A percentile compares a stretch with the other conserved stretches of the same genome.
Evolutionary conservation across 2,888 invertebrate species (phyloP).

Genomic region (Hemicrepidius hirtus): DNA sequence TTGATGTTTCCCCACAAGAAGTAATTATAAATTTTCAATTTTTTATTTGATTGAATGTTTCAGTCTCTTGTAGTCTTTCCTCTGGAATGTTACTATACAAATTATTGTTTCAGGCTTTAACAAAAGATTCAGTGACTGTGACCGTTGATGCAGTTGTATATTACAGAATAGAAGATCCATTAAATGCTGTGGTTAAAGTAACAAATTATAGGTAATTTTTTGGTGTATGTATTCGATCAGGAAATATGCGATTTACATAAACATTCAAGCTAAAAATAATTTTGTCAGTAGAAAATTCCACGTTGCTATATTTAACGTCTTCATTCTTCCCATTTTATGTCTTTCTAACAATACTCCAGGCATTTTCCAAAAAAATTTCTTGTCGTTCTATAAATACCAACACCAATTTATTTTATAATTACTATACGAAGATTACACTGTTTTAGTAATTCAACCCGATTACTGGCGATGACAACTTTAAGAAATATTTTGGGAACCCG

Average conservation of each 20-base stretch:
- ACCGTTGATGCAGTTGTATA: constrained; percentile 94
- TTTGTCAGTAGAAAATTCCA: too few species aligned
- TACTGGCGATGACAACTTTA: constrained; percentile 88
- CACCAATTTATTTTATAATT: background rate
- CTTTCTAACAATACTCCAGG: too few species aligned
- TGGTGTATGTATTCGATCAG: too few species aligned
- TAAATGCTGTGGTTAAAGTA: constrained; percentile 84
- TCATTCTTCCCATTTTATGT: too few species aligned
- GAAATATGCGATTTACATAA: too few species aligned
- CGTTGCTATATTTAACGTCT: too few species aligned
- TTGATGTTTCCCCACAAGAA: constrained; percentile 98
- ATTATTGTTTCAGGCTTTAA: constrained; percentile 78
- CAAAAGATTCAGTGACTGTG: constrained; percentile 96
- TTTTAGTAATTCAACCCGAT: constrained; percentile 85
- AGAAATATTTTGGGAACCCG: constrained; percentile 95
- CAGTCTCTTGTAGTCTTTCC: too few species aligned
- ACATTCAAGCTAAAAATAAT: too few species aligned
- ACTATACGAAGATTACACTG: background rate
- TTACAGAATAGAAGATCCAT: constrained; percentile 86
- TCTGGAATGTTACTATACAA: too few species aligned
- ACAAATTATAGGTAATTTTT: constrained; percentile 80
- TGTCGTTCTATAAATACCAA: background rate
- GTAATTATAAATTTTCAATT: constrained; percentile 71
- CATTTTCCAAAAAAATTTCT: background rate
- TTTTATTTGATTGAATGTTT: too few species aligned